These are phyloP conservation scores for Danio tinwini DNA, from an alignment of 2,797 vertebrate species.

Conservation along the genomic window DNA sequence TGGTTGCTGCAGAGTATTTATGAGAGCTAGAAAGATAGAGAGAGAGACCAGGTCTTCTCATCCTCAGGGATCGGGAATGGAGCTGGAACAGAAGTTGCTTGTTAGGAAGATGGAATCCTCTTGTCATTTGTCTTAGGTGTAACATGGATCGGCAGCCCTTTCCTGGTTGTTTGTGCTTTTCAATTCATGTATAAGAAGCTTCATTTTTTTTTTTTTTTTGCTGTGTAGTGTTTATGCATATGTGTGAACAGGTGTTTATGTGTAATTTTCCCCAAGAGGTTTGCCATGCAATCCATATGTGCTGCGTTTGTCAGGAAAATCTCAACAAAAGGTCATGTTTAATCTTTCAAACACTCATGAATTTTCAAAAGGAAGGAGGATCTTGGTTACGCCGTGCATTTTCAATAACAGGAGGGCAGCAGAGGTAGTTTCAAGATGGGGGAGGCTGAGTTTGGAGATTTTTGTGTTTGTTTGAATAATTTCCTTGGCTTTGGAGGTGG, in stretches of 20 bases:
- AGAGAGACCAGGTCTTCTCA: slow-evolving; percentile 16
- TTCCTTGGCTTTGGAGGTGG: slow-evolving; percentile 1
- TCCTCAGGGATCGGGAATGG: slow-evolving; percentile 25
- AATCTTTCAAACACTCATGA: slow-evolving; percentile 31
- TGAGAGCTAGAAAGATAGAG: slow-evolving; percentile 4
- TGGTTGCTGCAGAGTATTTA: slow-evolving; percentile 37
- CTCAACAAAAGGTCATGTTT: slow-evolving; percentile 36
- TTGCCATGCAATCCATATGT: neutral
- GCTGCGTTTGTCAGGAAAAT: neutral
- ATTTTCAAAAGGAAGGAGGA: slow-evolving; percentile 38
- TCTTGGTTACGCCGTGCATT: slow-evolving; percentile 23
- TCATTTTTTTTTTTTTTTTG: neutral
- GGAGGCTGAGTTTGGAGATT: slow-evolving; percentile 27
- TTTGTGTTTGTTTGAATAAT: slow-evolving; percentile 22
- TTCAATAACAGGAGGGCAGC: slow-evolving; percentile 26
- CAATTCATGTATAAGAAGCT: neutral
- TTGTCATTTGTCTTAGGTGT: slow-evolving; percentile 38
- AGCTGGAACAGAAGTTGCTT: slow-evolving; percentile 34
- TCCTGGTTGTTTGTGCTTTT: neutral
- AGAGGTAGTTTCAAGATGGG: neutral
- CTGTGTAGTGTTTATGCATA: neutral
- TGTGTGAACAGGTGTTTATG: slow-evolving; percentile 22
- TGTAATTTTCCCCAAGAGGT: slow-evolving; percentile 12
- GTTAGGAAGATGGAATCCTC: slow-evolving; percentile 39
- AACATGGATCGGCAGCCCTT: neutral